A percentile compares a stretch with the other conserved stretches of the same genome.
Evolutionary conservation across 2,797 vertebrate species (phyloP).

Genomic region (Thaleichthys pacificus): DNA sequence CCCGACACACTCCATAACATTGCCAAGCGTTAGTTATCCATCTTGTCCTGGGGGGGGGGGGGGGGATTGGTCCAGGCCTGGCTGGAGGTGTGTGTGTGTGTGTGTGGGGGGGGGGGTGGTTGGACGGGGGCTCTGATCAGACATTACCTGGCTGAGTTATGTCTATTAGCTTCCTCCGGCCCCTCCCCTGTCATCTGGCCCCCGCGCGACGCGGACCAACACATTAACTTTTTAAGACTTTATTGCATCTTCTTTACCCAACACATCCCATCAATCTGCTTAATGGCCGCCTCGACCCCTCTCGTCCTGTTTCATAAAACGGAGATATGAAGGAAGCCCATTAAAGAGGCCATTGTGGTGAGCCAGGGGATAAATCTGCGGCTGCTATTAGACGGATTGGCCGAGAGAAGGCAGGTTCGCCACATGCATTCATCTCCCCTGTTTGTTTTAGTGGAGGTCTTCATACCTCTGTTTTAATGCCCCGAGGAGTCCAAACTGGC

Average conservation of each 20-base stretch:
- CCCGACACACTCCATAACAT: constrained; percentile 69
- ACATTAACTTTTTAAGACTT: constrained; percentile 80
- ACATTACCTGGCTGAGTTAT: constrained; percentile 81
- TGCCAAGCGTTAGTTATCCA: constrained; percentile 76
- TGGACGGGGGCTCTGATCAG: constrained; percentile 50
- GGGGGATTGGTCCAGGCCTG: neutral
- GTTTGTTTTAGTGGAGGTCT: constrained; percentile 61
- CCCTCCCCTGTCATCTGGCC: constrained; percentile 71
- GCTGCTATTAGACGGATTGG: constrained; percentile 72
- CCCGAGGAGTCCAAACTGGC: constrained; percentile 13
- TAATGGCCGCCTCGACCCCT: constrained; percentile 80
- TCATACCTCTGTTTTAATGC: constrained; percentile 44
- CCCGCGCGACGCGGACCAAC: constrained; percentile 63
- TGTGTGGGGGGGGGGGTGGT: no score
- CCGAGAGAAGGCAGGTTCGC: constrained; percentile 59
- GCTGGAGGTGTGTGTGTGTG: no score
- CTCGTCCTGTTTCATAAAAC: constrained; percentile 82
- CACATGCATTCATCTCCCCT: constrained; percentile 54
- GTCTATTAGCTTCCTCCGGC: constrained; percentile 67
- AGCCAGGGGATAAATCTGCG: constrained; percentile 68
- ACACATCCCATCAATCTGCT: constrained; percentile 76
- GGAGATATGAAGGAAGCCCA: constrained; percentile 81
- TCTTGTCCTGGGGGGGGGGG: constrained; percentile 62
- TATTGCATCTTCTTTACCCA: constrained; percentile 82
- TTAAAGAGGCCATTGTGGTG: constrained; percentile 77